Evolutionary conservation across 2,888 invertebrate genomes (phyloP), one percentile per base, ranked within the genome.

Genomic region (Ischnus inquisitorius): DNA sequence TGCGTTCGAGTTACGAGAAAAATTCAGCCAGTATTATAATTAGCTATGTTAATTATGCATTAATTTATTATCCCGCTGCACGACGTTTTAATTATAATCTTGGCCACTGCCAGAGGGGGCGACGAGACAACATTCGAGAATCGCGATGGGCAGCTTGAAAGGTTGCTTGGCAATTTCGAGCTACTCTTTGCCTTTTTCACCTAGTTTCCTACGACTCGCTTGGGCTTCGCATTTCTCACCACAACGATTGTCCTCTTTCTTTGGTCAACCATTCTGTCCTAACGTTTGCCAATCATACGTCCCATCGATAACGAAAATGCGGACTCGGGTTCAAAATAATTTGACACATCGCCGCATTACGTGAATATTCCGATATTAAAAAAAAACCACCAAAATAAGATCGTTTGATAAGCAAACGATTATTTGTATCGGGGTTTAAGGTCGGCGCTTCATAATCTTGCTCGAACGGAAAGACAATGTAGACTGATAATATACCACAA

Each of bases 21-120:
- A 92, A 92, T 91, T 91, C 90, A 88, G 89, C 89, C 90, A 89
- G 92, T 93, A 93, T 93, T 92, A 93, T 93, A 93, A 93, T 93
- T 92, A 93, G 93, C 92, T 92, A 92, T 92, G 93, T 92, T 93
- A 93, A 93, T 93, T 93, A 92, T 91, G 92, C 92, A 92, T 93
- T 92, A 92, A 93, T 93, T 92, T 92, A 93, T 92, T 91, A 92
- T 92, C 89, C 92, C 87, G 88, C 90, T 86, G 86, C 88, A 92
- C 92, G 92, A 93, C 92, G 92, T 92, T 93, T 93, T 93, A 93
- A 93, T 92, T 92, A 92, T 92, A 92, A 92, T 92, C 90, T 90
- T 91, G 89, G 87, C 87, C 76, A 87, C 88, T 86, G 89, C 90
- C 90, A 62, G 67, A 78, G 83, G 84, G 84, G 10, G 65, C 39